Evolutionary conservation across 2,888 invertebrate genomes (phyloP), one percentile per base, ranked within the genome.

Genomic region (Clunio marinus): DNA sequence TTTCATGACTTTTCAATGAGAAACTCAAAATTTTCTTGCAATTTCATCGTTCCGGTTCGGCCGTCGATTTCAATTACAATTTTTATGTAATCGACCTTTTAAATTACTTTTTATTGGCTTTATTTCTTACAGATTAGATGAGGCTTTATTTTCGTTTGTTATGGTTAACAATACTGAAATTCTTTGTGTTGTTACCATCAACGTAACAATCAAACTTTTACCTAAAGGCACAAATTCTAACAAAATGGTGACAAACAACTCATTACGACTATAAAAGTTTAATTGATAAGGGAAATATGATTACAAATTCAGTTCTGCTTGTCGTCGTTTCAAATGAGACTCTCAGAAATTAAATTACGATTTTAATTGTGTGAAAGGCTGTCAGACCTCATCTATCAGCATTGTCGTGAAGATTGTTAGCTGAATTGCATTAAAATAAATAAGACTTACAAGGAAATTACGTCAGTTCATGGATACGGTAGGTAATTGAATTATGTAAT

Each of bases 31-130:
- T 17, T 51, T 51, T n/a, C n/a, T n/a, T n/a, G n/a, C n/a, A n/a
- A n/a, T 32, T 32, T 32, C 32, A 32, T 32, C 2, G 10, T 27
- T 57, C 27, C 17, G 51, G 51, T 17, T 51, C 17, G 51, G 22
- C 20, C 15, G n/a, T 27, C 25, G 20, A 57, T 57, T 57, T 57
- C 57, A 27, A n/a, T 27, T 57, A 57, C 57, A 27, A 57, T 4
- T 13, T 57, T 57, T 57, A 57, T 57, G 25, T 27, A 57, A 57
- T 57, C 57, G 57, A 57, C 57, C 57, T 57, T 25, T 25, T 57
- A 13, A 4, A 45, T 57, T n/a, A 3, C 7, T 17, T 27, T 13
- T 51, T 32, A 7, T 10, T 7, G 32, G 32, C 10, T 32, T 32
- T 32, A 7, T 10, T 32, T 32, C 32, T 4, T 32, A 32, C 32